Conservation (phyloP, 2,888 invertebrate species). For the Nineta flava region DNA sequence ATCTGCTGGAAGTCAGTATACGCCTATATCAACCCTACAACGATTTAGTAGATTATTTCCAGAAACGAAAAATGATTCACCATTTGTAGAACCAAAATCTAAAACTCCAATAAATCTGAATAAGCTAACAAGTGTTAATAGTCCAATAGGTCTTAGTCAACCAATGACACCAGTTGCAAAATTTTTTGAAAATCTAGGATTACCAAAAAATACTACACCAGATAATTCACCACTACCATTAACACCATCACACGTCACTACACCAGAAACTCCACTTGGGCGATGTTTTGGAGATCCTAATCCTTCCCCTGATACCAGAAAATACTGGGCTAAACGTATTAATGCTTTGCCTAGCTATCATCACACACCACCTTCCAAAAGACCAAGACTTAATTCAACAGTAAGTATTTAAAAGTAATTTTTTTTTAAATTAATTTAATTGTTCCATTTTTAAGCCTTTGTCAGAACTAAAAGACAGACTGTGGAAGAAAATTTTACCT, state of each 20-base stretch:
- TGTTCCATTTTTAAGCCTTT: constrained; percentile 28
- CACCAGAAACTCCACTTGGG: constrained; percentile 40
- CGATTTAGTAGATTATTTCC: too few relatives aligned
- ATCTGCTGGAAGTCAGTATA: background rate
- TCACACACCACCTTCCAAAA: constrained; percentile 21
- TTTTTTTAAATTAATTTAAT: background rate
- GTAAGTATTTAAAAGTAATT: constrained; percentile 19
- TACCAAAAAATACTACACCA: constrained; percentile 14
- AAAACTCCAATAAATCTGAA: background rate
- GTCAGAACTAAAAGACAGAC: constrained; percentile 35
- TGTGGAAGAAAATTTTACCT: constrained; percentile 25
- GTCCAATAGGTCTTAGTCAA: constrained; percentile 1
- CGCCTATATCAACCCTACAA: background rate
- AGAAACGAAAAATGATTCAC: background rate
- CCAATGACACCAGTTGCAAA: constrained; percentile 23
- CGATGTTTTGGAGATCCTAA: constrained; percentile 26
- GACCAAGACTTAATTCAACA: constrained; percentile 23
- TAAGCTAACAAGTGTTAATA: background rate
- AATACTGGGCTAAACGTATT: constrained; percentile 32
- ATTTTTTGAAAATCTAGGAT: constrained; percentile 22
- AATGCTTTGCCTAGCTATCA: constrained; percentile 29
- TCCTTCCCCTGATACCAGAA: constrained; percentile 33
- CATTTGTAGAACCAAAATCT: background rate
- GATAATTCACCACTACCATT: constrained; percentile 24
- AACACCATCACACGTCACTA: constrained; percentile 29